phyloP scores from a whole-genome alignment of 2,113 vertebrate genomes.

The Thinocorus orbignyianus region DNA sequence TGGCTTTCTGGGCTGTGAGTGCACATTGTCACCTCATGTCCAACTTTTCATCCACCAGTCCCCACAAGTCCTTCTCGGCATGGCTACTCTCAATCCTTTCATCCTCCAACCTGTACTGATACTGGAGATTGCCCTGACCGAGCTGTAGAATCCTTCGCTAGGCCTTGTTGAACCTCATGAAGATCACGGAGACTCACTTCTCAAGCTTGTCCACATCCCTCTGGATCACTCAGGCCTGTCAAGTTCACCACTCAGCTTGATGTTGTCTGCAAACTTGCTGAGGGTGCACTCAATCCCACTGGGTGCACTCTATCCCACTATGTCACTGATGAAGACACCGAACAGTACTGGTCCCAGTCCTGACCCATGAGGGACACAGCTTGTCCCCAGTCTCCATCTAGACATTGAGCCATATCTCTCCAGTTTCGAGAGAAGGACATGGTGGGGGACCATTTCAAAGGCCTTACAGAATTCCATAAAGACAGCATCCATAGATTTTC shows the following conservation, averaged over 20 bases:
- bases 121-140: not conserved
- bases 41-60: not conserved
- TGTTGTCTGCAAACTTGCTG: not conserved
- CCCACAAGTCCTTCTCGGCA: not conserved
- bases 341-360: not conserved
- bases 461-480: not conserved
- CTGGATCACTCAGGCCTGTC: not conserved
- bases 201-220: not conserved
- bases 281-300: not conserved
- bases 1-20: not conserved
- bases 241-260: not conserved
- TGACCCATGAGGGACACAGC: not conserved
- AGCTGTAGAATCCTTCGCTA: not conserved
- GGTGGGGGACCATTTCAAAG: not conserved
- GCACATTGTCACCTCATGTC: not conserved
- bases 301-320: not conserved
- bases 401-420: not conserved
- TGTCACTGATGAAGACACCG: not conserved
- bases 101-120: not conserved
- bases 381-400: not conserved
- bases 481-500: not conserved
- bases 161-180: not conserved
- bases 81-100: not conserved
- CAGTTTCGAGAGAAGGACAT: not conserved
- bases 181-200: not conserved